Base-by-base conservation (phyloP, 2,888 invertebrate genomes). In the Junonia oenone region DNA sequence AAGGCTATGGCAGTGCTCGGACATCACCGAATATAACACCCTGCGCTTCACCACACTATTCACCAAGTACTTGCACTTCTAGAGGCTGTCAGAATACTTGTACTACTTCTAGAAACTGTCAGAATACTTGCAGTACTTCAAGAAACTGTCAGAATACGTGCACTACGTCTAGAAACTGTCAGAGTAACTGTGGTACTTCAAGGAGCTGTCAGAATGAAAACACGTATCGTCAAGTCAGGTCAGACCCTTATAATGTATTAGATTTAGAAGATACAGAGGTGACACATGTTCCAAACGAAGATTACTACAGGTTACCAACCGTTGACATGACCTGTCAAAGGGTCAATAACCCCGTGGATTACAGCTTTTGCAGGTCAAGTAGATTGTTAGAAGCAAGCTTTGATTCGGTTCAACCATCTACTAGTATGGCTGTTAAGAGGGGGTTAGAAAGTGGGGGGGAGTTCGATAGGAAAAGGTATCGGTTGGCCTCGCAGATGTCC, bases 1-100 rank as follows among this genome's bases (percentile, higher is more conserved):
- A 87, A 59, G 88, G 89, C 0, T 88, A 88, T 62, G 73, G 84
- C 65, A 88, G 87, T 51, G 85, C 88, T 0, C 67, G 76, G 17
- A 87, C 83, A 0, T 81, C 89, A 0, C 88, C 88, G 0, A 80
- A 76, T 61, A 68, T 76, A 17, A 88, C 88, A 0, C 88, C 87
- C 0, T 68, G 71, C 29, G 71, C 85, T 0, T 85, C 88, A 0
- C 87, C 87, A 0, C 69, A 60, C n/a, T 73, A 77, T 0, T 82
- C 83, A 0, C 78, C 83, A 0, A 76, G 77, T 0, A 76, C 81
- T 0, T 80, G 78, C 56, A 73, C 75, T 1, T n/a, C n/a, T n/a
- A n/a, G n/a, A n/a, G n/a, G n/a, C n/a, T n/a, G n/a, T n/a, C n/a
- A n/a, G n/a, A n/a, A n/a, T n/a, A n/a, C n/a, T n/a, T 77, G 77